A percentile compares a stretch with the other conserved stretches of the same genome.
Evolutionary conservation across 2,888 invertebrate genomes (phyloP).

Genomic region (Pyralis farinalis): DNA sequence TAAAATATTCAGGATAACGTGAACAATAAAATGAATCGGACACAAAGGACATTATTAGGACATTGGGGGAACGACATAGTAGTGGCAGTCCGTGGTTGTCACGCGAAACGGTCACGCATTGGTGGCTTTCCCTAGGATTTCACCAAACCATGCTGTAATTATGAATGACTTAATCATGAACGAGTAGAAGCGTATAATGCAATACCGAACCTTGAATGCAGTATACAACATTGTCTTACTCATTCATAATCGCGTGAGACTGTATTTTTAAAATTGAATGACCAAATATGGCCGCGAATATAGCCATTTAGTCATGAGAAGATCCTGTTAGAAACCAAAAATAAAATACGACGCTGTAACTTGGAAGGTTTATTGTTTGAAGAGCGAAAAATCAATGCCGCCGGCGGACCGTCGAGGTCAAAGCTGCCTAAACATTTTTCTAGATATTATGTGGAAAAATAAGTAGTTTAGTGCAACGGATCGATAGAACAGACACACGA

Average conservation of each 20-base stretch:
- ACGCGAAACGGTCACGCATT: conserved; percentile 66
- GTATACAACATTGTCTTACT: no score
- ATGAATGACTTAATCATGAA: conserved; percentile 47
- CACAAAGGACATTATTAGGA: conserved; percentile 55
- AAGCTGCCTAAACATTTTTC: conserved; percentile 11
- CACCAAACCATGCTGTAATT: conserved; percentile 33
- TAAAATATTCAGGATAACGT: conserved; percentile 26
- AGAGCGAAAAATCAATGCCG: conserved; percentile 16
- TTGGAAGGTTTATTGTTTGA: conserved; percentile 18
- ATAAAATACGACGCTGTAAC: conserved; percentile 7
- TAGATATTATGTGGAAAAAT: conserved; percentile 23
- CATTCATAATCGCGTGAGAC: no score
- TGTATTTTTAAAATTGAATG: no score
- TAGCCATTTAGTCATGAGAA: conserved; percentile 15
- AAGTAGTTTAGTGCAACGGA: conserved; percentile 60
- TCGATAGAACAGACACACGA: conserved; percentile 64
- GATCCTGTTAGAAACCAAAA: conserved; percentile 19
- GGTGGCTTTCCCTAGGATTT: conserved; percentile 53
- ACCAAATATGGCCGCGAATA: conserved; percentile 5
- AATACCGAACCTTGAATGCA: no score
- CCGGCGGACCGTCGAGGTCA: conserved; percentile 10
- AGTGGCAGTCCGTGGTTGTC: conserved; percentile 42
- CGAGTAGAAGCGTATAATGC: conserved; percentile 6
- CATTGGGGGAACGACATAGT: conserved; percentile 39
- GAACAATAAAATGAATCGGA: conserved; percentile 45